Evolutionary conservation across 2,113 vertebrate genomes (phyloP), one percentile per base, ranked within the genome.

Genomic region (Suncus etruscus): DNA sequence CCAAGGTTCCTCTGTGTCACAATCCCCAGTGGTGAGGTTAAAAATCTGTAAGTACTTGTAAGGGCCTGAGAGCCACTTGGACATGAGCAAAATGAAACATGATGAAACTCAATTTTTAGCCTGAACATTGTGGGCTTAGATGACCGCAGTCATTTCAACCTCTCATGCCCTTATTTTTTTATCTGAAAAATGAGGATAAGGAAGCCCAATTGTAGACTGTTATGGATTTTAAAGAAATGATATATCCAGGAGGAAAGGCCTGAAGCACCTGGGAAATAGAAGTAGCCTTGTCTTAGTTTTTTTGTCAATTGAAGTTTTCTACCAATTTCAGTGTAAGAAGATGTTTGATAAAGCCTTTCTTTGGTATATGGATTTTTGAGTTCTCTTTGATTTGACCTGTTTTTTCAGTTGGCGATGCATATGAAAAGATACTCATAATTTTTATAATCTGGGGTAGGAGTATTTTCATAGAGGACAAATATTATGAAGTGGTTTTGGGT

Each of bases 11-110:
- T 8, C 47, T 75, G 0, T 16, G n/a, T 50, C 22, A 2, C 25
- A n/a, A 51, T 25, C 11, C 22, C 22, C 39, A 8, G 47, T 1
- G 7, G 12, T 15, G 47, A 32, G 24, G 0, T 27, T 68, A 29
- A 16, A 78, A 32, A n/a, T 4, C 77, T 48, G 12, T 11, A 20
- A 6, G 24, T 31, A 7, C 16, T 32, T 24, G 24, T 5, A 31
- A 47, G 39, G 1, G 48, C 11, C 20, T 39, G 10, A 3, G 0
- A 2, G 9, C 11, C 0, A 1, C 1, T 9, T 24, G 54, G 51
- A 39, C 3, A 0, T 6, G 39, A 54, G 18, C 32, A 22, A 54
- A 66, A 27, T 20, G 31, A 39, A 39, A 66, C 14, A 10, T 1
- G 10, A 48, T 7, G 14, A 1, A 4, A 20, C 12, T 83, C 20